A percentile compares a stretch with the other conserved stretches of the same genome.
Conservation (phyloP, 1,140 invertebrate species). For the Polypedilum vanderplanki region DNA sequence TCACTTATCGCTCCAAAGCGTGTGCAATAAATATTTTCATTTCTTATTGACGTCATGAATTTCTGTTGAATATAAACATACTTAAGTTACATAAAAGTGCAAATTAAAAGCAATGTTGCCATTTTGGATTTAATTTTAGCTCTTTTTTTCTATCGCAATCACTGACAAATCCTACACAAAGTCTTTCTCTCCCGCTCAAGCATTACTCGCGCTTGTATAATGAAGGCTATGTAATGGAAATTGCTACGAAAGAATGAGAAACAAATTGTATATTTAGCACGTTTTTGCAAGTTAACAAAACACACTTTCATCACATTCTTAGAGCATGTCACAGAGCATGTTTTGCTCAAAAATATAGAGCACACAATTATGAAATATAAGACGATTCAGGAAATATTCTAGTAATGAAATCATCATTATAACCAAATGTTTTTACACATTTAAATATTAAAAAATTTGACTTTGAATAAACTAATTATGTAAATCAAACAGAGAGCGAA, state of each 20-base stretch:
- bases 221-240: neutral
- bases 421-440: no score
- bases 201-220: neutral
- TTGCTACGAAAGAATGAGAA: conserved; percentile 4
- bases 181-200: no score
- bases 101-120: neutral
- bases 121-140: neutral
- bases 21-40: neutral
- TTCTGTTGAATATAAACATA: neutral
- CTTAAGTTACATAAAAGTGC: neutral
- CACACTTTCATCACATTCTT: neutral
- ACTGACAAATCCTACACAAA: neutral
- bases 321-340: neutral
- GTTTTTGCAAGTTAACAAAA: neutral
- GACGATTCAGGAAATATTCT: no score
- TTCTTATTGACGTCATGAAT: neutral
- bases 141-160: neutral
- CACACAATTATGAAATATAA: no score
- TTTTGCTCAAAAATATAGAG: no score
- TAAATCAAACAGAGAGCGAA: no score
- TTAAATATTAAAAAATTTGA: no score
- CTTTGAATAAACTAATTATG: no score
- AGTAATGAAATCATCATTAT: no score
- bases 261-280: conserved; percentile 1
- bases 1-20: neutral